Base-by-base conservation (phyloP, 2,113 vertebrate genomes). In the Cathartes aura region DNA sequence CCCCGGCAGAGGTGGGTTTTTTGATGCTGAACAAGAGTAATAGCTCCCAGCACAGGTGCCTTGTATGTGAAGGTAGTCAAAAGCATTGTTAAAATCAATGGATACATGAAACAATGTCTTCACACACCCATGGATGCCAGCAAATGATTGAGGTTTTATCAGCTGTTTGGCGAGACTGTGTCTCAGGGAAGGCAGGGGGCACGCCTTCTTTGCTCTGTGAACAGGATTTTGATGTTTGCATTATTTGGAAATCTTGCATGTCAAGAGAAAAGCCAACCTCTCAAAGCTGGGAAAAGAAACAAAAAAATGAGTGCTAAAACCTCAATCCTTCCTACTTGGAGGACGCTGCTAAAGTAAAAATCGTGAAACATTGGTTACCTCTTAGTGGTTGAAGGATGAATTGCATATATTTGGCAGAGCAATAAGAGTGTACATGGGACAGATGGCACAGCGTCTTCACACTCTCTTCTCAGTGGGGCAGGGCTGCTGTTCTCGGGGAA, bases 401-500 rank as follows among this genome's bases (percentile, higher is more conserved):
- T 45, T 63, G 15, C 11, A 1, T 68, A 3, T 32, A n/a, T 45
- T 45, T 80, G 56, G 21, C 21, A 76, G 47, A 52, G n/a, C 6
- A 34, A 1, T 29, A 29, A 16, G 5, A 30, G 3, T 13, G 23
- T 34, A 23, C 0, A 0, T 8, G 6, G 21, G 48, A 4, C 29
- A 62, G 58, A 45, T 5, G 42, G 21, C 22, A 38, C 13, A 38
- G 18, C 7, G 5, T 60, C 21, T 84, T 43, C 45, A 36, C 12
- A 23, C 1, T 5, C 12, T 45, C 29, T 7, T 36, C 21, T 21
- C 0, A 0, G 2, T n/a, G 50, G 40, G 45, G 10, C 47, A 67
- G 47, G 12, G 13, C 5, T 81, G n/a, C 27, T 70, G 18, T 4
- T 81, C 14, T 10, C 38, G n/a, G 19, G 42, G 59, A 67, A 32